Conservation (phyloP, 2,797 vertebrate species). For the Micropoecilia bifurca region DNA sequence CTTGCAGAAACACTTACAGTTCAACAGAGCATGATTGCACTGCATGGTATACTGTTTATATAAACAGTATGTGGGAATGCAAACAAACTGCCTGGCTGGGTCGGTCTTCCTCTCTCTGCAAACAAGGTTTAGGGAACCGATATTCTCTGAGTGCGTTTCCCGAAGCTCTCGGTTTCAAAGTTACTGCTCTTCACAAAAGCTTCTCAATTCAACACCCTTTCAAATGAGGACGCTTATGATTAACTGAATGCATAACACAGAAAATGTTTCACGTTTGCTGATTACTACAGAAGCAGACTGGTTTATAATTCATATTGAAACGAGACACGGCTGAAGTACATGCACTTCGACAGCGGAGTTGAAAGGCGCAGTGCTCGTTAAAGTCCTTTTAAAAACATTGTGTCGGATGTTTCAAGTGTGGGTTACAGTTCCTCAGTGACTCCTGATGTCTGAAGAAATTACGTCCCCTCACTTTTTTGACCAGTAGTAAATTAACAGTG, state of each 20-base stretch:
- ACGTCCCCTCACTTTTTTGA: background rate
- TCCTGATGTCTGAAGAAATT: background rate
- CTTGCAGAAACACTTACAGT: conserved; percentile 18
- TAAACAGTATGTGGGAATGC: conserved; percentile 80
- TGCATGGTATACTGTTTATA: conserved; percentile 53
- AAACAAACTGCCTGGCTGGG: conserved; percentile 71
- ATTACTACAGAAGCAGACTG: conserved; percentile 5
- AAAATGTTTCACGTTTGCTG: conserved; percentile 3
- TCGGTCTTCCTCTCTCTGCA: conserved; percentile 59
- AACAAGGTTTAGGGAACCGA: conserved; percentile 41
- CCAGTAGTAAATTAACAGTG: background rate
- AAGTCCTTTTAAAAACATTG: background rate
- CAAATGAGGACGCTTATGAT: conserved; percentile 60
- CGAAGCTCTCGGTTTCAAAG: conserved; percentile 57
- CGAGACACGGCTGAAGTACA: conserved; percentile 3
- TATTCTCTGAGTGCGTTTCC: conserved; percentile 51
- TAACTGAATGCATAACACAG: conserved; percentile 40
- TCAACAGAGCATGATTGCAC: conserved; percentile 43
- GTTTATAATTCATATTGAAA: conserved; percentile 3
- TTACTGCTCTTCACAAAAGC: conserved; percentile 39
- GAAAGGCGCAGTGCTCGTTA: background rate
- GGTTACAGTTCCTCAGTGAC: background rate
- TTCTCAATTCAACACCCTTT: conserved; percentile 31
- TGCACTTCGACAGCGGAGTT: background rate
- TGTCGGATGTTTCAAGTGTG: background rate